A percentile compares a stretch with the other conserved stretches of the same genome.
phyloP scores from a whole-genome alignment of 2,888 invertebrate genomes.

The Microctonus brassicae region DNA sequence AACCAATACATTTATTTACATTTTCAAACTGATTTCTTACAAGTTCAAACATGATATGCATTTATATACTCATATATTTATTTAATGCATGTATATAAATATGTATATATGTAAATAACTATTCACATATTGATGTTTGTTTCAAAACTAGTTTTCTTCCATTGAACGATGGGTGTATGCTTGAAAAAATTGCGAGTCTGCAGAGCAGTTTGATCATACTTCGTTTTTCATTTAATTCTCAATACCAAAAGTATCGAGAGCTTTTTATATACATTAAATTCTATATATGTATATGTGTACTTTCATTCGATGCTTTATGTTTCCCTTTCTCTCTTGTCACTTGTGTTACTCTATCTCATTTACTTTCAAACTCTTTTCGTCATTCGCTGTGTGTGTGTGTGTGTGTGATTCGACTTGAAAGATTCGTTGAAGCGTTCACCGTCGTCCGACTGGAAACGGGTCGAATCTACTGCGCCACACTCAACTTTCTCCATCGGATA shows the following conservation, averaged over 20 bases:
- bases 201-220: constrained; percentile 18
- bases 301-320: constrained; percentile 17
- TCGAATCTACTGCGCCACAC: constrained; percentile 25
- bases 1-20: background rate
- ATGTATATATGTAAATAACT: too few relatives aligned
- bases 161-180: constrained; percentile 23
- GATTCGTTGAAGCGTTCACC: constrained; percentile 34
- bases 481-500: background rate
- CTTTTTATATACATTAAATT: background rate
- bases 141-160: constrained; percentile 29
- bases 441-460: constrained; percentile 34
- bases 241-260: constrained; percentile 34
- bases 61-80: background rate
- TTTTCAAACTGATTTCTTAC: background rate
- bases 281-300: background rate
- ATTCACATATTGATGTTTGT: background rate
- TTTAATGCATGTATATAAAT: too few relatives aligned
- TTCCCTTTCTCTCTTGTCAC: background rate
- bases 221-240: constrained; percentile 32
- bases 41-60: constrained; percentile 23
- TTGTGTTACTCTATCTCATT: background rate
- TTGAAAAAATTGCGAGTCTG: constrained; percentile 29
- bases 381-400: too few relatives aligned
- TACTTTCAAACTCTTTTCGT: background rate
- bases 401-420: constrained; percentile 27